Evolutionary conservation across 2,888 invertebrate species (phyloP), one percentile per base, ranked within the genome.

Genomic region (Coelogynopora nodosa): DNA sequence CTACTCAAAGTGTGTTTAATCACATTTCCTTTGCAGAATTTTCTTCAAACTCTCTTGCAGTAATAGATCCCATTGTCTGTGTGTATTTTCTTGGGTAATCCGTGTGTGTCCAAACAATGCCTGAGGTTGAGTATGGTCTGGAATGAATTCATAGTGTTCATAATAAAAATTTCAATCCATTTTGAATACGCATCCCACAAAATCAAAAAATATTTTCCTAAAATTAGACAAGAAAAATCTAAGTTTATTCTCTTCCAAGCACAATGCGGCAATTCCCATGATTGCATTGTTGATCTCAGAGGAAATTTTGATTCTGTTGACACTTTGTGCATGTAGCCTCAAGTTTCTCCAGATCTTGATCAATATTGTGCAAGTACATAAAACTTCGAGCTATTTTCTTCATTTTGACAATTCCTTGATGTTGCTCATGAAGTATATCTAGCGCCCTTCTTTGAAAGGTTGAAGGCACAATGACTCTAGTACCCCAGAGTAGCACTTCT

Each of bases 1-100:
- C 49, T 49, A 49, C 49, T 49, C 18, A 49, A 49, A 18, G 49
- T 49, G 18, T 84, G 84, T 67, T 67, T 31, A 5, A 84, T 84
- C 82, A 5, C 49, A 27, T 67, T n/a, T 29, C 31, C 28, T 18
- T 5, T 5, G 13, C 2, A 67, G 27, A 84, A 84, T 2, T 31
- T 30, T 82, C 29, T 67, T 18, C 23, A 26, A 84, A 84, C 82
- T 5, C 1, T 84, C n/a, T 18, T 31, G 2, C 84, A n/a, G n/a
- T n/a, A n/a, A n/a, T n/a, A n/a, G n/a, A n/a, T n/a, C 5, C 49
- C 49, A 84, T 84, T 84, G 74, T 84, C 84, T 27, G 82, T 67
- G 23, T 67, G 67, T 2, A 84, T 30, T 67, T 67, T n/a, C 10
- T 67, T 28, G 23, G 84, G 81, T n/a, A 84, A n/a, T n/a, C 84